Conservation (phyloP, 2,113 vertebrate species). For the Muntiacus muntjak region DNA sequence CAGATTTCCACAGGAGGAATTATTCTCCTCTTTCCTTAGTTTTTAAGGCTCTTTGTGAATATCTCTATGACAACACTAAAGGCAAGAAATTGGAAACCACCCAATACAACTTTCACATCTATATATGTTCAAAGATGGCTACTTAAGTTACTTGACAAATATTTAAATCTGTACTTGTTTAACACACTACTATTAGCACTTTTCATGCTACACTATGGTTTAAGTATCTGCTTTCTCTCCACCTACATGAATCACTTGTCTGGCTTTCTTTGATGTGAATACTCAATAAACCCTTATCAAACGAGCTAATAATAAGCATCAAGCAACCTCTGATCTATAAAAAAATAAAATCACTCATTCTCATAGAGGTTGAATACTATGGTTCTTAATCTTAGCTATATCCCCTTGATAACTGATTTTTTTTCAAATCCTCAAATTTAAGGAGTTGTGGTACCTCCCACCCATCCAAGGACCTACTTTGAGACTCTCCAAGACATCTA, state of each 20-base stretch:
- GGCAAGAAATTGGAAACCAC: neutral
- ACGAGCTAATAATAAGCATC: constrained; percentile 14
- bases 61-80: neutral
- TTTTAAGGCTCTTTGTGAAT: neutral
- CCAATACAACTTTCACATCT: neutral
- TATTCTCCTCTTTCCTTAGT: neutral
- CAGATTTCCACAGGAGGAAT: neutral
- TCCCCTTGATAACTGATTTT: neutral
- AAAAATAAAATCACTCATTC: neutral
- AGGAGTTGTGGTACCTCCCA: neutral
- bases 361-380: neutral
- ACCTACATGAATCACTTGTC: neutral
- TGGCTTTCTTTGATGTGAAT: neutral
- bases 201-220: neutral
- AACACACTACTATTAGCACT: neutral
- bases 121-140: neutral
- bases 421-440: neutral
- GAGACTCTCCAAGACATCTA: neutral
- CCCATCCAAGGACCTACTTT: neutral
- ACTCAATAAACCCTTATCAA: neutral
- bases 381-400: neutral
- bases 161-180: neutral
- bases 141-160: neutral
- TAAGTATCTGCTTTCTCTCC: neutral
- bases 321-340: neutral